A percentile compares a stretch with the other conserved stretches of the same genome.
These are phyloP conservation scores for Eriosoma lanigerum DNA, from an alignment of 1,140 invertebrate genomes.

Conservation along the genomic window DNA sequence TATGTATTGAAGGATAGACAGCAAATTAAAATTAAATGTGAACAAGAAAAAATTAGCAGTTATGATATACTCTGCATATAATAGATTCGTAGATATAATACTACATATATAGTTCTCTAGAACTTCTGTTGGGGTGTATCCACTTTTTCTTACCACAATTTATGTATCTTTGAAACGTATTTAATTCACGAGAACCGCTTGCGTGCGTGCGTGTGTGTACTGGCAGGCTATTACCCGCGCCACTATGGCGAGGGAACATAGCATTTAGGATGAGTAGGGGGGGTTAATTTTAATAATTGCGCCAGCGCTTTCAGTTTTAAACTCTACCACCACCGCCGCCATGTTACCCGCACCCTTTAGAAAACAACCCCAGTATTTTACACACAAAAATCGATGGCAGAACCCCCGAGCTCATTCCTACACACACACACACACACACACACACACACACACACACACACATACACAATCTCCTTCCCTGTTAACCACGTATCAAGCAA, in stretches of 20 bases:
- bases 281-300: conserved; percentile 52
- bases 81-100: too few relatives aligned
- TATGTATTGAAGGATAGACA: too few relatives aligned
- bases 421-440: conserved; percentile 29
- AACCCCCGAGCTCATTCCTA: conserved; percentile 44
- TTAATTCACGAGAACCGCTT: conserved; percentile 17
- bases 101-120: too few relatives aligned
- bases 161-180: conserved; percentile 26
- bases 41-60: too few relatives aligned
- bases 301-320: conserved; percentile 51
- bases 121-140: neutral
- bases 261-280: neutral
- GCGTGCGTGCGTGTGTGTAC: neutral
- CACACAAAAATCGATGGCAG: conserved; percentile 48
- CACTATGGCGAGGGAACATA: neutral
- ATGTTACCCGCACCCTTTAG: conserved; percentile 47
- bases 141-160: neutral
- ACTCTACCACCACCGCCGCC: conserved; percentile 33
- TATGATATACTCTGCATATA: too few relatives aligned
- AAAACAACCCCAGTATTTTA: conserved; percentile 51
- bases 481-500: neutral
- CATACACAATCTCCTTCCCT: neutral
- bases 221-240: conserved; percentile 24
- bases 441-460: conserved; percentile 33
- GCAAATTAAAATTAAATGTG: too few relatives aligned